Conservation (phyloP, 2,113 vertebrate species). For the Hippocampus comes region DNA sequence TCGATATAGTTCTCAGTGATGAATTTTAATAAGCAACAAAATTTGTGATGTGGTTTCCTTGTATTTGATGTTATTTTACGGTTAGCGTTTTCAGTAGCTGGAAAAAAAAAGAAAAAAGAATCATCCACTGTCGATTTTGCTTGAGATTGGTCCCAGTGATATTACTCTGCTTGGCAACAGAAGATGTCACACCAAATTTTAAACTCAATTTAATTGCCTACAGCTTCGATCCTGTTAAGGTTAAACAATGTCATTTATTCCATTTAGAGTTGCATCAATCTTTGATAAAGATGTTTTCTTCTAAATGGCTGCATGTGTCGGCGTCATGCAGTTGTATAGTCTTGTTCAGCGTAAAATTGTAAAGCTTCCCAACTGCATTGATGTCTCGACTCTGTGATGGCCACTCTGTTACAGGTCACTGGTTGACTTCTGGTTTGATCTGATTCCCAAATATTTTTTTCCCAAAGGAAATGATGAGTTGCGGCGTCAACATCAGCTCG, state of each 20-base stretch:
- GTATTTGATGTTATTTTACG: not conserved
- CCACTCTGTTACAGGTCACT: not conserved
- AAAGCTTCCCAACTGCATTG: not conserved
- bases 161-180: not conserved
- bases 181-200: not conserved
- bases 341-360: not conserved
- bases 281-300: not conserved
- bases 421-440: not conserved
- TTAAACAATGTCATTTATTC: not conserved
- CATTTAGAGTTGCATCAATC: not conserved
- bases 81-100: too few relatives aligned
- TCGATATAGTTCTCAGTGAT: not conserved
- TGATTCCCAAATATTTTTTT: not conserved
- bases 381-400: not conserved
- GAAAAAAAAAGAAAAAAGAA: not conserved
- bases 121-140: too few relatives aligned
- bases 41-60: not conserved
- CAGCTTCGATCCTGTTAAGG: not conserved
- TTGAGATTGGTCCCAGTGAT: not conserved
- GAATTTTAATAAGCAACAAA: conserved; percentile 5
- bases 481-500: too few relatives aligned
- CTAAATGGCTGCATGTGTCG: not conserved
- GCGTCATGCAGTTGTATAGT: not conserved
- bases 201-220: not conserved
- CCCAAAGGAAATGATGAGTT: too few relatives aligned